Percentiles rank a stretch among this genome's conserved stretches.
Conservation (phyloP, 2,113 vertebrate species). For the Gallinago paraguaiae region DNA sequence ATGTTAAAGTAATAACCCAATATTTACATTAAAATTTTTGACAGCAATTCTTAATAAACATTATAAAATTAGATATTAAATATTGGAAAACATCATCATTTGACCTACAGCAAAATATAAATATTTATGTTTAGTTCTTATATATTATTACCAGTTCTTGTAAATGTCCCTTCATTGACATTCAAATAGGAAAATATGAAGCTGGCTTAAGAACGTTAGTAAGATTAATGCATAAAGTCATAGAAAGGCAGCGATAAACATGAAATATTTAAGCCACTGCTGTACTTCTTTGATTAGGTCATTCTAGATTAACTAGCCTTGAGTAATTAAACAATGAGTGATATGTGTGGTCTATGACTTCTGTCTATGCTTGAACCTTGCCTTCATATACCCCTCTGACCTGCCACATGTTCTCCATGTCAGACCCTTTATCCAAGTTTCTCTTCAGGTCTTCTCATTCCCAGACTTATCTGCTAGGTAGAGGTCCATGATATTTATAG, state of each 20-base stretch:
- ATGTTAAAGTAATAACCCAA: background rate
- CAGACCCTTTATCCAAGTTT: background rate
- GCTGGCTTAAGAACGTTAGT: background rate
- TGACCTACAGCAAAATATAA: background rate
- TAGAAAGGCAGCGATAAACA: background rate
- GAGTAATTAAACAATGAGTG: background rate
- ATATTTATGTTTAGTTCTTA: background rate
- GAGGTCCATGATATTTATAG: background rate
- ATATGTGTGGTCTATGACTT: background rate
- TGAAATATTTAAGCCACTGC: background rate
- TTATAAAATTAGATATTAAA: background rate
- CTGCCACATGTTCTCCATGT: fast-evolving
- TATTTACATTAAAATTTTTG: background rate
- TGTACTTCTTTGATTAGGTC: background rate
- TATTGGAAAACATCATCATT: background rate
- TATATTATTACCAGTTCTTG: background rate
- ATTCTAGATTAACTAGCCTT: background rate
- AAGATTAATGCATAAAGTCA: background rate
- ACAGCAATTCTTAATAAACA: background rate
- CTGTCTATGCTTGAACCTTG: background rate
- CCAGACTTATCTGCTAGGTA: background rate
- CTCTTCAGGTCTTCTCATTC: background rate
- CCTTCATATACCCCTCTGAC: background rate
- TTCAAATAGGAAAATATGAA: background rate
- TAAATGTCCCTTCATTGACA: background rate